Evolutionary conservation across 2,797 vertebrate genomes (phyloP).

Genomic region (Neomorphus geoffroyi): DNA sequence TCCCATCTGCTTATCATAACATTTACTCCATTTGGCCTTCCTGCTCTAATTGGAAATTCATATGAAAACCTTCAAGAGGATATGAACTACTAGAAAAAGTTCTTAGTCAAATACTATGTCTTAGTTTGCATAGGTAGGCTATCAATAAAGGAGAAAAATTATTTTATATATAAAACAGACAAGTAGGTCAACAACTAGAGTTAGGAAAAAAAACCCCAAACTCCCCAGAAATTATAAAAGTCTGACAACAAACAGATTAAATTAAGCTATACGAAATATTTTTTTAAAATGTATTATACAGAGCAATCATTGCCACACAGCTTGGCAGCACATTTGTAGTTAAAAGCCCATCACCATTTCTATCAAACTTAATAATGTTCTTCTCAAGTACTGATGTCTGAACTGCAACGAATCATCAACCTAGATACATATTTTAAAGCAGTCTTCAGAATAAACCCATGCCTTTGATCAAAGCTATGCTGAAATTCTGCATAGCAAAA

Average conservation of each 20-base stretch:
- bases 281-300: background rate
- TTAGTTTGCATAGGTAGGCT: background rate
- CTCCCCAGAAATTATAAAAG: background rate
- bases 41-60: background rate
- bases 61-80: background rate
- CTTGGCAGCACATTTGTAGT: conserved; percentile 32
- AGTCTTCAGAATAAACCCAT: conserved; percentile 24
- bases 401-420: conserved; percentile 34
- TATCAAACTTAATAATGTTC: background rate
- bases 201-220: background rate
- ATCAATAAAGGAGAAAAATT: background rate
- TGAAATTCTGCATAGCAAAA: background rate
- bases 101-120: background rate
- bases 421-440: conserved; percentile 63
- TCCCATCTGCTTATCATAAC: background rate
- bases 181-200: conserved; percentile 43
- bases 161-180: conserved; percentile 14
- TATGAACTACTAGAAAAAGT: background rate
- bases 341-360: conserved; percentile 47
- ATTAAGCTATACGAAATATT: background rate
- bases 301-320: background rate
- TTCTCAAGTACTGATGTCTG: conserved; percentile 12
- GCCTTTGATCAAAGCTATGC: conserved; percentile 46
- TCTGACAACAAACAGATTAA: conserved; percentile 43
- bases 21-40: background rate